phyloP scores from a whole-genome alignment of 2,888 invertebrate species.

The Schrankia costaestrigalis region DNA sequence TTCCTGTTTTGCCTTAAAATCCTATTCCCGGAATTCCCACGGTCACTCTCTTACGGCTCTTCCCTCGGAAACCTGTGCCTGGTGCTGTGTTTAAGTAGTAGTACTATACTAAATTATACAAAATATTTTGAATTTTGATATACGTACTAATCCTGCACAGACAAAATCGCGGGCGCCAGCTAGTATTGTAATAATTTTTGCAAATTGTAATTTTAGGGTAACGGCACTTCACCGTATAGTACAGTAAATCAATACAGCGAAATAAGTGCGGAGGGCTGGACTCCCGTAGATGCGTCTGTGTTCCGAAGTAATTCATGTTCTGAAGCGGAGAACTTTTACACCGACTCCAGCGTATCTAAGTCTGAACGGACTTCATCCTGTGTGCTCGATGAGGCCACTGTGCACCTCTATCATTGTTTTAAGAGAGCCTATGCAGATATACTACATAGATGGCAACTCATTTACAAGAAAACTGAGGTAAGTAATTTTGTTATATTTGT shows the following conservation, averaged over 20 bases:
- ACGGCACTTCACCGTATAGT: constrained; percentile 92
- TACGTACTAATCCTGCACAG: too few relatives aligned
- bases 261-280: constrained; percentile 89
- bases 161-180: not conserved
- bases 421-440: constrained; percentile 94
- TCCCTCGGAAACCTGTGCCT: too few relatives aligned
- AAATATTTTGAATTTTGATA: too few relatives aligned
- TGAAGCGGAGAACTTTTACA: constrained; percentile 87
- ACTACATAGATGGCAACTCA: constrained; percentile 90
- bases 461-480: constrained; percentile 89
- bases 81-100: too few relatives aligned
- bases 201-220: constrained; percentile 53
- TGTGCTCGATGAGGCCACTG: constrained; percentile 67
- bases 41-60: too few relatives aligned
- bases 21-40: too few relatives aligned
- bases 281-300: constrained; percentile 74
- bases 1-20: too few relatives aligned
- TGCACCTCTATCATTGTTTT: constrained; percentile 88
- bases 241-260: constrained; percentile 89
- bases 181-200: not conserved
- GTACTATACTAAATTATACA: too few relatives aligned
- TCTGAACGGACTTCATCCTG: constrained; percentile 62
- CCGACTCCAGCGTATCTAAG: constrained; percentile 60
- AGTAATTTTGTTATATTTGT: constrained; percentile 7
- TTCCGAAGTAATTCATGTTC: constrained; percentile 93